Percentiles rank a stretch among this genome's conserved stretches.
phyloP scores from a whole-genome alignment of 2,797 vertebrate genomes.

The Lophura swinhoii region DNA sequence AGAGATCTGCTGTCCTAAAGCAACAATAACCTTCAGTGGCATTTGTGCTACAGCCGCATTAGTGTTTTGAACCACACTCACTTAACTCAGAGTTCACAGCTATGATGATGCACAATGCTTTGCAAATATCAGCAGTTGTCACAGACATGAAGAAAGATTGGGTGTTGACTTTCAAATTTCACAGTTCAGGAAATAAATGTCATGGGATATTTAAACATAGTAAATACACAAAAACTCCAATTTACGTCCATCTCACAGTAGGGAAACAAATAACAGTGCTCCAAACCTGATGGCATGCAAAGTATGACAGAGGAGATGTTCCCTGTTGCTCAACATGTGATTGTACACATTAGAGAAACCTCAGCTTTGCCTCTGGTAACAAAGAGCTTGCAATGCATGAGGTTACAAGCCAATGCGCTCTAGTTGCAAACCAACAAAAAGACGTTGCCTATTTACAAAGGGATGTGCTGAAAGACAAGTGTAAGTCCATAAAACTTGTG shows the following conservation, averaged over 20 bases:
- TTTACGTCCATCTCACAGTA: not conserved
- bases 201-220: not conserved
- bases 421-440: not conserved
- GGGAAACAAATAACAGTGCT: not conserved
- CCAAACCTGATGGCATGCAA: not conserved
- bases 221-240: not conserved
- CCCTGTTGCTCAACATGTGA: not conserved
- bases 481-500: not conserved
- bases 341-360: not conserved
- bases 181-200: not conserved
- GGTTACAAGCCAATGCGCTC: not conserved
- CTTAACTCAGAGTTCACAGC: not conserved
- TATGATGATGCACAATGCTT: not conserved
- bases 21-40: not conserved
- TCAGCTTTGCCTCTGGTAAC: not conserved
- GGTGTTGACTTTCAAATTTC: not conserved
- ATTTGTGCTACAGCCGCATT: fast-evolving
- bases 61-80: not conserved
- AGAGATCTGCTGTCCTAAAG: not conserved
- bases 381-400: not conserved
- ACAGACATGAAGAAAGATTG: not conserved
- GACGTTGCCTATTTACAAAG: not conserved
- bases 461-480: not conserved
- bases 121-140: not conserved
- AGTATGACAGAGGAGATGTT: not conserved